Evolutionary conservation across 1,140 invertebrate genomes (phyloP).

Genomic region (Drosophila serrata): DNA sequence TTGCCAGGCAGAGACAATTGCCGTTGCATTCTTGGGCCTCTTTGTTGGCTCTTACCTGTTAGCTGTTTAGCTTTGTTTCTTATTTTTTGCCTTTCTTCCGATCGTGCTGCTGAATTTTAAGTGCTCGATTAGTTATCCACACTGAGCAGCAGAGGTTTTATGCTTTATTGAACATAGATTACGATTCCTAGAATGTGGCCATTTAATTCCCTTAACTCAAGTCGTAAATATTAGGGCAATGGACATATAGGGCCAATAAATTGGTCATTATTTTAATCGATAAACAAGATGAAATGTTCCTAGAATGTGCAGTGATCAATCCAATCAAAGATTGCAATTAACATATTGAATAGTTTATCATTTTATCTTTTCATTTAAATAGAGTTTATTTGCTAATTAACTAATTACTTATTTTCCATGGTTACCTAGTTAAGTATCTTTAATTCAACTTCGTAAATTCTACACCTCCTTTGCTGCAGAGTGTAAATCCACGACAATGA

Average conservation of each 20-base stretch:
- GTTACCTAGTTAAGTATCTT: background rate
- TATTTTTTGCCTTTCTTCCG: constrained; percentile 8
- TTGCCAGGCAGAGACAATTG: constrained; percentile 56
- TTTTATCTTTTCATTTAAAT: too few species aligned
- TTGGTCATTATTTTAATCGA: background rate
- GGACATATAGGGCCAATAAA: constrained; percentile 4
- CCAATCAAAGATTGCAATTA: too few species aligned
- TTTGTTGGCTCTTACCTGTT: constrained; percentile 23
- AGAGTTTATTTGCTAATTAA: too few species aligned
- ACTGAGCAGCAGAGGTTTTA: constrained; percentile 29
- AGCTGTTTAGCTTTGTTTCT: constrained; percentile 11
- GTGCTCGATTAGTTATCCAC: constrained; percentile 41
- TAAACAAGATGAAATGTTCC: background rate
- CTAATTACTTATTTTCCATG: too few species aligned
- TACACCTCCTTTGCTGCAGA: constrained; percentile 7
- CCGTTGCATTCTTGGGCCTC: constrained; percentile 66
- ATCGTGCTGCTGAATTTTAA: constrained; percentile 68
- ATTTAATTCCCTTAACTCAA: background rate
- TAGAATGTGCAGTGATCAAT: background rate
- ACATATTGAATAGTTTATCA: too few species aligned
- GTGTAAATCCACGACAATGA: constrained; percentile 33
- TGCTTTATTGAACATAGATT: background rate
- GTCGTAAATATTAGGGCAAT: constrained; percentile 1
- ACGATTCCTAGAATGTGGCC: constrained; percentile 6
- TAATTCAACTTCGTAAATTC: background rate